A percentile compares a stretch with the other conserved stretches of the same genome.
These are phyloP conservation scores for Proales similis DNA, from an alignment of 1,140 invertebrate species.

Conservation along the genomic window DNA sequence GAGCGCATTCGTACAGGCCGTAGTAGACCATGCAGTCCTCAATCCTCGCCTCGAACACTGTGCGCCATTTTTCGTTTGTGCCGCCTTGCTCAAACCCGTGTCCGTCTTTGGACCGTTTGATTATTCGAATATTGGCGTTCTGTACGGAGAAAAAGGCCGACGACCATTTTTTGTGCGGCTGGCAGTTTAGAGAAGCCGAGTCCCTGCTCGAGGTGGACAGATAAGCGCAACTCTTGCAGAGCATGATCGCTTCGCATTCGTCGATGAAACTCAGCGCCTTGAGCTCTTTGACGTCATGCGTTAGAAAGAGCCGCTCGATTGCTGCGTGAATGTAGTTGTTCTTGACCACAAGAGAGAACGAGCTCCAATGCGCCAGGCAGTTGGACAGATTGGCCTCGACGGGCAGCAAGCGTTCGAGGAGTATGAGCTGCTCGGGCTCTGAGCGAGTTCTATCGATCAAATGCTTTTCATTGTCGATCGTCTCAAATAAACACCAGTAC, in stretches of 20 bases:
- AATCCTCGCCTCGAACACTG: slow-evolving; percentile 26
- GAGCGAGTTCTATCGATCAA: neutral
- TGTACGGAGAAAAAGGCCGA: neutral
- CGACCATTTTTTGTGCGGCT: slow-evolving; percentile 32
- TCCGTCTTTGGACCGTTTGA: no score
- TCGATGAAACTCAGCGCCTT: slow-evolving; percentile 1
- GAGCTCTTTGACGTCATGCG: neutral
- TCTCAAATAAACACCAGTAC: slow-evolving; percentile 33
- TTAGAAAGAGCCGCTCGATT: slow-evolving; percentile 16
- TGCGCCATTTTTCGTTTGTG: no score
- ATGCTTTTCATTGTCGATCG: slow-evolving; percentile 19
- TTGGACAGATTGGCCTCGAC: slow-evolving; percentile 7
- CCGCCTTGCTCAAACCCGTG: no score
- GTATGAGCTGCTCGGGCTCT: neutral
- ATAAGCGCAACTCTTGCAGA: slow-evolving; percentile 11
- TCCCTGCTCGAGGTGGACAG: neutral
- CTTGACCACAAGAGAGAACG: slow-evolving; percentile 29
- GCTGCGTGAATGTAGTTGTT: slow-evolving; percentile 17
- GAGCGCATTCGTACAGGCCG: neutral
- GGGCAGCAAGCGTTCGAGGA: slow-evolving; percentile 5
- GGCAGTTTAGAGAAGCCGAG: neutral
- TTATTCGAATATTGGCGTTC: slow-evolving; percentile 25
- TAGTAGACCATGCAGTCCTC: slow-evolving; percentile 29
- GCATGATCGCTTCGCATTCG: neutral
- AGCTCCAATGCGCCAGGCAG: slow-evolving; percentile 20